phyloP scores from a whole-genome alignment of 2,113 vertebrate genomes.

The Solenodon paradoxus region DNA sequence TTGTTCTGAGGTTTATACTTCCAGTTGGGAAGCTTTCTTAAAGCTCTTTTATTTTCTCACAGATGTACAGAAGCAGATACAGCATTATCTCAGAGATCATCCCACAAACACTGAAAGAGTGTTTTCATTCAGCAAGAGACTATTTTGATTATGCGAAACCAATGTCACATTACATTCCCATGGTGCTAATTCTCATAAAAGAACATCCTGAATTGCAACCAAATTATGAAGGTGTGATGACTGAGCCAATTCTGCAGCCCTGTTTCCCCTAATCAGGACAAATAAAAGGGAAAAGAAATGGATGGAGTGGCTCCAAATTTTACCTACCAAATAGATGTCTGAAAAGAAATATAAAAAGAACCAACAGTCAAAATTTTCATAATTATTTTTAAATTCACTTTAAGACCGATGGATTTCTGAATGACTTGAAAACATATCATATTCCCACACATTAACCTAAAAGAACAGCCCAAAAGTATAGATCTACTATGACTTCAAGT shows the following conservation, averaged over 20 bases:
- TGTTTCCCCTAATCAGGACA: neutral
- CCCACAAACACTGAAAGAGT: slow-evolving; percentile 10
- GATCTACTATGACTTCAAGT: neutral
- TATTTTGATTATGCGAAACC: slow-evolving; percentile 34
- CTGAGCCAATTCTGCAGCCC: neutral
- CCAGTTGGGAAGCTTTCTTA: slow-evolving; percentile 59
- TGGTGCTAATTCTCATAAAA: slow-evolving; percentile 40
- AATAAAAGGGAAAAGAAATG: neutral
- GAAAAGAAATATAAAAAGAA: slow-evolving; percentile 47
- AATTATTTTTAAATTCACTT: slow-evolving; percentile 46
- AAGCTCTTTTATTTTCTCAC: slow-evolving; percentile 63
- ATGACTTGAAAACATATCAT: slow-evolving; percentile 16
- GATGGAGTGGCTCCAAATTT: neutral
- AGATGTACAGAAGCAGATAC: slow-evolving; percentile 52
- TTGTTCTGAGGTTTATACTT: slow-evolving; percentile 70
- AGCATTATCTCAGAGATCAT: slow-evolving; percentile 51
- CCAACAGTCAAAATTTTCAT: slow-evolving; percentile 36
- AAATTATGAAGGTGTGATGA: slow-evolving; percentile 45
- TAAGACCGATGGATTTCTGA: neutral
- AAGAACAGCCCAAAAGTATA: neutral
- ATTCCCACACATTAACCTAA: neutral
- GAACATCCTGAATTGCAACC: slow-evolving; percentile 36
- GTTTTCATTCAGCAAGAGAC: slow-evolving; percentile 48
- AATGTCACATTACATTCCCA: neutral
- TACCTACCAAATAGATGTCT: neutral